Base-by-base conservation (phyloP, 2,113 vertebrate genomes). In the Crotophaga sulcirostris region DNA sequence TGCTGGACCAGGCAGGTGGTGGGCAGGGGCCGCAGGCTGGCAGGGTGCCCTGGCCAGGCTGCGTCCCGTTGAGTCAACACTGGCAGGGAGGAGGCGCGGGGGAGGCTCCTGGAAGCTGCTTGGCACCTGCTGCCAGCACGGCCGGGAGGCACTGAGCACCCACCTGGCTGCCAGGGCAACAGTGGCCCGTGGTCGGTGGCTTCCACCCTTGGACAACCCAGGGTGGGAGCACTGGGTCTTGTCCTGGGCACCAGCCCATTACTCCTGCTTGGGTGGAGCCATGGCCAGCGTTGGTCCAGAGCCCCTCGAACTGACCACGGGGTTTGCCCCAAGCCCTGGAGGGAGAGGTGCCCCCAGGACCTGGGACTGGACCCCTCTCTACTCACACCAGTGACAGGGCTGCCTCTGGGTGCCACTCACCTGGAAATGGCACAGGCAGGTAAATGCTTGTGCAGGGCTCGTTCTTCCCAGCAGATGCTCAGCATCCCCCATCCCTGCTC, bases 61-160 rank as follows among this genome's bases (percentile, higher is more conserved):
- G 56, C 9, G 16, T 79, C 94, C 92, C 19, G 10, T 51, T 89
- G 87, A 96, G 81, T 85, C 94, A 92, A 18, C 11, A 2, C 88
- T 34, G 83, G 52, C 82, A 87, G 69, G 74, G 69, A 54, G 0
- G 1, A 15, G 38, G 20, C 11, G 78, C 0, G 62, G 82, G 25
- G 91, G 96, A 93, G 70, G 88, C 78, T 90, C 28, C 78, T 36
- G 28, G 74, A 78, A 85, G 79, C 66, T 0, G 7, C 69, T 90
- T 6, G 0, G 87, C 8, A 3, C 42, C 74, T 0, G 0, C 36
- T 90, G 88, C 69, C 85, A 51, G 88, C 7, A 0, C 0, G 0
- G 64, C 56, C 3, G 0, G 62, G 79, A 25, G n/a, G n/a, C 0
- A 0, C 29, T 24, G 69, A n/a, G 85, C 69, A 52, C 68, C 64